Evolutionary conservation across 2,113 vertebrate species (phyloP).

Genomic region (Motacilla tschutschensis): DNA sequence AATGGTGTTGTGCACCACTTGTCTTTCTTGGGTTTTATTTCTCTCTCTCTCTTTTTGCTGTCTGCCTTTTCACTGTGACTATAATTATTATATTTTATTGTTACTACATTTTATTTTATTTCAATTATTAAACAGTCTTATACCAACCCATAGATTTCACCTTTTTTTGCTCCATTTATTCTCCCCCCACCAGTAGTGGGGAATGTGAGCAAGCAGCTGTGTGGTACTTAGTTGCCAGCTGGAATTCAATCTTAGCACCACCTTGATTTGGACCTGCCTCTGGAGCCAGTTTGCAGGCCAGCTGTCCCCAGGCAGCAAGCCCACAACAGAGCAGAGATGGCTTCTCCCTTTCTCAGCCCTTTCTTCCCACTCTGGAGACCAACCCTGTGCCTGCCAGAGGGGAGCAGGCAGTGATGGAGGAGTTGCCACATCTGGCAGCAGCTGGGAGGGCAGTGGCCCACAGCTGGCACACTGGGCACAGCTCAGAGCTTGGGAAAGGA

Average conservation of each 20-base stretch:
- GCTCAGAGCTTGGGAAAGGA: constrained; percentile 20
- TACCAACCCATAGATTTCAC: not conserved
- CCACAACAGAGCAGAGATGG: not conserved
- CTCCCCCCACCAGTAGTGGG: not conserved
- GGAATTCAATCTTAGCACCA: not conserved
- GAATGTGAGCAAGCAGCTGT: not conserved
- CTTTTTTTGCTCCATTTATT: not conserved
- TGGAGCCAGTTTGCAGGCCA: not conserved
- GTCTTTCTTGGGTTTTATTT: not conserved
- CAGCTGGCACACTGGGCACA: not conserved
- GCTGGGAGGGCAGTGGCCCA: not conserved
- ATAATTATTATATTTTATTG: not conserved
- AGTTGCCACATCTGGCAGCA: constrained; percentile 10
- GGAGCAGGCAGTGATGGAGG: not conserved
- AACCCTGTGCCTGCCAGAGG: accelerated
- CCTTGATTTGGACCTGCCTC: not conserved
- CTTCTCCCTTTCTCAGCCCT: not conserved
- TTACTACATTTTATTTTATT: not conserved
- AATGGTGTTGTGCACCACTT: not conserved
- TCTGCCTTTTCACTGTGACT: accelerated
- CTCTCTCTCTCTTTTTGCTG: not conserved
- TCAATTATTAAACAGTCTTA: not conserved
- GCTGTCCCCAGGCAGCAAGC: not conserved
- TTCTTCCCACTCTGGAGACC: not conserved
- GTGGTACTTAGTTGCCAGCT: not conserved